Percentiles rank a stretch among this genome's conserved stretches.
phyloP scores from a whole-genome alignment of 2,888 invertebrate genomes.

The Auanema sp. region DNA sequence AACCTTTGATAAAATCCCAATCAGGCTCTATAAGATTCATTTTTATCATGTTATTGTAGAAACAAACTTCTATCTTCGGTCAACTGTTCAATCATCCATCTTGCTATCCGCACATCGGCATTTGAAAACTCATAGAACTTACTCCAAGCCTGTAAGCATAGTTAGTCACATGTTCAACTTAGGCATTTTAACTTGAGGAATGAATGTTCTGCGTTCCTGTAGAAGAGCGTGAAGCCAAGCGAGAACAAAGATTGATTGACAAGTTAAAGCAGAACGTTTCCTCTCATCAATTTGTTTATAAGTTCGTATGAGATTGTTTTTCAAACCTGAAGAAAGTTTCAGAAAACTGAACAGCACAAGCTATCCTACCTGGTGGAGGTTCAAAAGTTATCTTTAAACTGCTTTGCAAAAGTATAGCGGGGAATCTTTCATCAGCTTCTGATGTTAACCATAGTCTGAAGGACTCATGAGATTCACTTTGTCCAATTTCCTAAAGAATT shows the following conservation, averaged over 20 bases:
- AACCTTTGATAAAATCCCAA: constrained; percentile 79
- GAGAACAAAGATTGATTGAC: constrained; percentile 75
- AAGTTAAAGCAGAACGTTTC: constrained; percentile 63
- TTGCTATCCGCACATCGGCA: constrained; percentile 78
- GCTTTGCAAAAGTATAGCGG: constrained; percentile 44
- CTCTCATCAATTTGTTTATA: constrained; percentile 30
- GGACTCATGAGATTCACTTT: constrained; percentile 67
- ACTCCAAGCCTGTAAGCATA: constrained; percentile 76
- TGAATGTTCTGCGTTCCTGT: constrained; percentile 83
- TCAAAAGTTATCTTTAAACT: constrained; percentile 61
- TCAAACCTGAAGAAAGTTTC: constrained; percentile 68
- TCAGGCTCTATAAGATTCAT: constrained; percentile 64
- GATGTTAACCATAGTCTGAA: constrained; percentile 85
- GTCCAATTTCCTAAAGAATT: constrained; percentile 69
- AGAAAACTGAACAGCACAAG: background rate
- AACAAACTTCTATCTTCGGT: constrained; percentile 60
- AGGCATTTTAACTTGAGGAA: constrained; percentile 72
- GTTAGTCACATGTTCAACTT: background rate
- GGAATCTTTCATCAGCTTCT: constrained; percentile 74
- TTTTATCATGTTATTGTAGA: background rate
- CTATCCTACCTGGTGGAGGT: constrained; percentile 75
- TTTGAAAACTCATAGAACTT: constrained; percentile 85
- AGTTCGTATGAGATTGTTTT: constrained; percentile 73
- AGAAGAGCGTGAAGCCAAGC: constrained; percentile 86
- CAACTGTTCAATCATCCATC: constrained; percentile 72